These are phyloP conservation scores for Brachionus manjavacas DNA, from an alignment of 1,140 invertebrate genomes.

Conservation along the genomic window DNA sequence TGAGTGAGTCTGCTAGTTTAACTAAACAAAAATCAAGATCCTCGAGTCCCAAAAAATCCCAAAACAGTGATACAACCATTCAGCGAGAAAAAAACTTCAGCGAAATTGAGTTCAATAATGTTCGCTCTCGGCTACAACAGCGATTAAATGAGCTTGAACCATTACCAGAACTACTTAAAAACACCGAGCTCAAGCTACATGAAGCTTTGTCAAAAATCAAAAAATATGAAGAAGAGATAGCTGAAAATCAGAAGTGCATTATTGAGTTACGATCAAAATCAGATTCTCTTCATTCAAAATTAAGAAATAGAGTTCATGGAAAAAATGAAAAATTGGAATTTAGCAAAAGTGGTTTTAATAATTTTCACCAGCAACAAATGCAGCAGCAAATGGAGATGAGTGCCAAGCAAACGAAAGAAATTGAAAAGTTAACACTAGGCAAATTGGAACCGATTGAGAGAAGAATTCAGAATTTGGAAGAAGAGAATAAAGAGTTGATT, in stretches of 20 bases:
- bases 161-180: constrained; percentile 54
- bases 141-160: constrained; percentile 56
- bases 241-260: constrained; percentile 50
- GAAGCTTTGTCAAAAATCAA: constrained; percentile 50
- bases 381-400: neutral
- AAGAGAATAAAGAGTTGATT: constrained; percentile 19
- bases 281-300: neutral
- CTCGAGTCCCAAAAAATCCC: neutral
- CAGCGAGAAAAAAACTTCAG: constrained; percentile 45
- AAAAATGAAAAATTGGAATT: neutral
- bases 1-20: neutral
- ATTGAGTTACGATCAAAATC: constrained; percentile 53
- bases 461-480: constrained; percentile 22
- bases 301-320: neutral
- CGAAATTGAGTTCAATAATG: constrained; percentile 53
- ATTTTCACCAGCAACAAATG: neutral
- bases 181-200: constrained; percentile 53
- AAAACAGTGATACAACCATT: neutral
- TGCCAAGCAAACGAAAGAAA: neutral
- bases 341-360: neutral
- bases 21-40: constrained; percentile 1
- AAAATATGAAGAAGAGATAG: constrained; percentile 49
- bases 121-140: constrained; percentile 49
- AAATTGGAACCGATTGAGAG: constrained; percentile 21
- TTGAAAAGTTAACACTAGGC: neutral